Evolutionary conservation across 2,113 vertebrate species (phyloP), one percentile per base, ranked within the genome.

Genomic region (Microcebus tavaratra): DNA sequence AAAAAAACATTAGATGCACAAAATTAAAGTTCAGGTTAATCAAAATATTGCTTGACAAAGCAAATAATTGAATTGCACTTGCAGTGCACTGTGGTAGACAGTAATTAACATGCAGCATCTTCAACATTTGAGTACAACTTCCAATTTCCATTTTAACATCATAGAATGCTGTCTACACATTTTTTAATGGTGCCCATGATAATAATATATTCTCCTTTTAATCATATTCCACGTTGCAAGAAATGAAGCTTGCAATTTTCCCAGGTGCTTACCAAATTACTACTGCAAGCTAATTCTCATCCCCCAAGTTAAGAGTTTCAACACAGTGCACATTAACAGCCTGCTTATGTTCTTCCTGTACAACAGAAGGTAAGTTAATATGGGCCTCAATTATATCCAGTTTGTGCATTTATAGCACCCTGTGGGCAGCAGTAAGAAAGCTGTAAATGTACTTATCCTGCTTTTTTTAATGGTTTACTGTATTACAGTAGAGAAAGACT

Each of bases 161-260:
- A 98, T 96, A 99, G 98, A 99, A 99, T 99, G 99, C 99, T 99
- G 99, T 99, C 99, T 99, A 99, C 99, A 99, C 99, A 99, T 98
- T 99, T 99, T 99, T 99, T 99, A 99, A 99, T 99, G 98, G 99
- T 98, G 98, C 99, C 99, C 99, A 97, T 99, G 99, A 99, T 99
- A 99, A 99, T 99, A 99, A 99, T 99, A 99, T 99, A 99, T 99
- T 99, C 98, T 99, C 99, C 98, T 99, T 99, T 99, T 99, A 99
- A 99, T 99, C 99, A 99, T 99, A 99, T 99, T 99, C 99, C 98
- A 98, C 97, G 94, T 98, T 99, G 98, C 98, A 99, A 98, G 98
- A 99, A 99, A 99, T 99, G 98, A 99, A 99, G 98, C 99, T 99
- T 99, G 98, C 98, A 98, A 98, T 99, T 99, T 99, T 99, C 99